A percentile compares a stretch with the other conserved stretches of the same genome.
phyloP scores from a whole-genome alignment of 2,888 invertebrate genomes.

The Disparrhopalites patrizii region DNA sequence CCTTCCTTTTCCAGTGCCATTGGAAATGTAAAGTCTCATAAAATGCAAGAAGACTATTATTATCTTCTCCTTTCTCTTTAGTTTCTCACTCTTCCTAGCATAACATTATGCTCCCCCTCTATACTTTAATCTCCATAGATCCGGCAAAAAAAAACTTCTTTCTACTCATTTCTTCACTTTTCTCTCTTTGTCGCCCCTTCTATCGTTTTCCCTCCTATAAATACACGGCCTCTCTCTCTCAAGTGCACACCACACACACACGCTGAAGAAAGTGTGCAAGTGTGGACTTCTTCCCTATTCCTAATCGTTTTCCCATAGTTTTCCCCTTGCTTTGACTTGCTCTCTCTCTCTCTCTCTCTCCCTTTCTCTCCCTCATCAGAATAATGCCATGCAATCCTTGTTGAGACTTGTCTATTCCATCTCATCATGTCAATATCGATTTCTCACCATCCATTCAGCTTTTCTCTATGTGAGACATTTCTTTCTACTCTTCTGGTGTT shows the following conservation, averaged over 20 bases:
- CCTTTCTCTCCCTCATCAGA: conserved; percentile 28
- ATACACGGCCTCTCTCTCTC: neutral
- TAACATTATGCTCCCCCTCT: too few species aligned
- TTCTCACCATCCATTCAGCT: too few species aligned
- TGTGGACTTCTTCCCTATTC: neutral
- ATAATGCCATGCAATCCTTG: conserved; percentile 46
- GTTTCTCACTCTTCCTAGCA: conserved; percentile 1
- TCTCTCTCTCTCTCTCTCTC: neutral
- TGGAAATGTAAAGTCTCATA: neutral
- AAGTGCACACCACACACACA: too few species aligned
- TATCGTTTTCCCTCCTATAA: neutral
- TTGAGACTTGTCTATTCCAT: conserved; percentile 34
- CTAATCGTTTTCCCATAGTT: conserved; percentile 41
- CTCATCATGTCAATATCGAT: conserved; percentile 47
- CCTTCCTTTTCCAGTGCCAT: too few species aligned
- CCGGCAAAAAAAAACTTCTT: too few species aligned
- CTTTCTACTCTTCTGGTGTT: too few species aligned
- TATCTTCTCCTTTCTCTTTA: neutral
- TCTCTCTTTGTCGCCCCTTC: conserved; percentile 5
- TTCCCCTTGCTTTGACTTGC: conserved; percentile 5
- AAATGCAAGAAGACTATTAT: neutral
- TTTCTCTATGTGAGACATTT: too few species aligned
- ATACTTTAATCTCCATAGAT: too few species aligned
- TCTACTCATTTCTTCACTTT: conserved; percentile 11
- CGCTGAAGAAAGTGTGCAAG: neutral